phyloP scores from a whole-genome alignment of 1,140 invertebrate species.

The Brachystomella parvula region DNA sequence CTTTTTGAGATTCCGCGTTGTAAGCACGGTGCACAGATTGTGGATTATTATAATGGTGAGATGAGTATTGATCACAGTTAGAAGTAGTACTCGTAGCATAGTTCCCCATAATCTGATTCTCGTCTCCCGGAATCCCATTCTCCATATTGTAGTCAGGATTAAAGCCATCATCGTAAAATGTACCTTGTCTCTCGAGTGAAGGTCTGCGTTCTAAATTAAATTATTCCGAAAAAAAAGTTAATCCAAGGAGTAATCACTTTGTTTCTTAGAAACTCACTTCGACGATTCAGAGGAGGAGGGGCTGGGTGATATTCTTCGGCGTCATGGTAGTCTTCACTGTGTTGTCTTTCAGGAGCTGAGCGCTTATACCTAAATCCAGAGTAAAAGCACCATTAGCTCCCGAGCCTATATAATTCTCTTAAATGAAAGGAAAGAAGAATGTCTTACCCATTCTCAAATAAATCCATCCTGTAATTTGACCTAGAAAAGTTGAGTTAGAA shows the following conservation, averaged over 20 bases:
- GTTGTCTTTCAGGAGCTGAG: background rate
- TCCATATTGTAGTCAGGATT: constrained; percentile 27
- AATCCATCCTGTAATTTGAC: constrained; percentile 11
- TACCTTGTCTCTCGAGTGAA: constrained; percentile 71
- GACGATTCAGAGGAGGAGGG: background rate
- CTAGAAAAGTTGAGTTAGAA: constrained; percentile 6
- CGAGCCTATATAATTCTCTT: background rate
- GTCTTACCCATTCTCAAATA: background rate
- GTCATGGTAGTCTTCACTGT: background rate
- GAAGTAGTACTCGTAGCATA: background rate
- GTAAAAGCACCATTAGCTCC: background rate
- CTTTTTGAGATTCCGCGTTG: constrained; percentile 19
- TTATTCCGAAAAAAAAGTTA: background rate
- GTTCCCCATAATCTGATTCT: background rate
- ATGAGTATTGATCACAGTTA: constrained; percentile 29
- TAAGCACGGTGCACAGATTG: background rate
- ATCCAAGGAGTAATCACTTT: background rate
- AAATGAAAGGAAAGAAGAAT: background rate
- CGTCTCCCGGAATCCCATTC: background rate
- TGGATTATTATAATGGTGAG: constrained; percentile 17
- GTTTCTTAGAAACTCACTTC: background rate
- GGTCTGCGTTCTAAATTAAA: constrained; percentile 14
- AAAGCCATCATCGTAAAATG: constrained; percentile 59
- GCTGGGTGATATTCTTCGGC: background rate
- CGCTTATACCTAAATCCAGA: background rate